phyloP scores from a whole-genome alignment of 2,113 vertebrate species.

The Tupaia tana region DNA sequence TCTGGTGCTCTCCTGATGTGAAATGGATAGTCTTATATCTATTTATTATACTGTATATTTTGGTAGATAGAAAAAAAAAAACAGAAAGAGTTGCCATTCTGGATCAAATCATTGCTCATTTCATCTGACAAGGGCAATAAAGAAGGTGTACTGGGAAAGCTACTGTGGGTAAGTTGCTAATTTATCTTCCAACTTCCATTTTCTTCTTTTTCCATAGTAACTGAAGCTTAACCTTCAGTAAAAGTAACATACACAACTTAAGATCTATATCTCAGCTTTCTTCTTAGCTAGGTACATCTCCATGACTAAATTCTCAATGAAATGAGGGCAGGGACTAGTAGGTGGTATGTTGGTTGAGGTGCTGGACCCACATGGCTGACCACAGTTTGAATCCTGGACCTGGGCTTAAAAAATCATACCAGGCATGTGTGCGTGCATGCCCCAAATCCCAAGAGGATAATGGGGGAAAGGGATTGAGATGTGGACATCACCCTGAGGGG shows the following conservation, averaged over 20 bases:
- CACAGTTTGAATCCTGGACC: no score
- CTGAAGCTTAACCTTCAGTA: not conserved
- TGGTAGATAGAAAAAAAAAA: not conserved
- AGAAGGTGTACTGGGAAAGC: not conserved
- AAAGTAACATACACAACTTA: not conserved
- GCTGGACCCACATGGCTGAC: no score
- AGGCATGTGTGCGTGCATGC: no score
- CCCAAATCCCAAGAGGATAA: no score
- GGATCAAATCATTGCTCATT: not conserved
- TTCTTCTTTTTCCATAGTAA: not conserved
- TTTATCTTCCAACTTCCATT: not conserved
- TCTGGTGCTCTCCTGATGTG: not conserved
- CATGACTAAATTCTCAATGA: not conserved
- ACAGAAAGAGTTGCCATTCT: not conserved
- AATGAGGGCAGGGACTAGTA: not conserved
- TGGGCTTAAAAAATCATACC: no score
- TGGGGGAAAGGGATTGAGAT: no score
- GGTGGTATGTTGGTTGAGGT: no score
- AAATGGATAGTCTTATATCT: not conserved
- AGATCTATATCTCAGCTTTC: not conserved
- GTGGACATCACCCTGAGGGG: no score
- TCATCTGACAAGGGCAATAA: not conserved
- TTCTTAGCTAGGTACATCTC: not conserved
- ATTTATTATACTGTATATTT: not conserved
- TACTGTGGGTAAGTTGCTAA: not conserved